Percentiles rank a stretch among this genome's conserved stretches.
Evolutionary conservation across 2,888 invertebrate species (phyloP).

Genomic region (Scrobipalpa atriplicella): DNA sequence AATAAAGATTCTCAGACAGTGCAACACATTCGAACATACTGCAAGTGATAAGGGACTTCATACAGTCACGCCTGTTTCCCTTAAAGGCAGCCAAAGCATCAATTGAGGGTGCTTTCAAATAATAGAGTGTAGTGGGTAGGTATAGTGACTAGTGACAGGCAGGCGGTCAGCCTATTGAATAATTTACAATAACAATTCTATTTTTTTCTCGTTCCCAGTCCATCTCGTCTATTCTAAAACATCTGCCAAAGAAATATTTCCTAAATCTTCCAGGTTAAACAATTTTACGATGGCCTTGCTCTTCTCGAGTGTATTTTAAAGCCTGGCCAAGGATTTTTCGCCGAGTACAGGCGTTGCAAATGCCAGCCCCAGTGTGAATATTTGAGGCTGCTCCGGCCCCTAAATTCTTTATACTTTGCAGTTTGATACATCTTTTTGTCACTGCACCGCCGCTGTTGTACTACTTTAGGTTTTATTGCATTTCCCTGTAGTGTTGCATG

Average conservation of each 20-base stretch:
- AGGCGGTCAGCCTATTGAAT: too few relatives aligned
- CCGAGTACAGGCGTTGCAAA: neutral
- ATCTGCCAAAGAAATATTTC: neutral
- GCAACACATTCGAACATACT: neutral
- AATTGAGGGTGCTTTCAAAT: too few relatives aligned
- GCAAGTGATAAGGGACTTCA: neutral
- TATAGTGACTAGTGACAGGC: too few relatives aligned
- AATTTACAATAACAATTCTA: too few relatives aligned
- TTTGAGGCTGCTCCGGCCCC: constrained; percentile 16
- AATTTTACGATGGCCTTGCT: neutral
- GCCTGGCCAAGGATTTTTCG: constrained; percentile 15
- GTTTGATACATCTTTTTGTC: constrained; percentile 23
- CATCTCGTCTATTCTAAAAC: neutral
- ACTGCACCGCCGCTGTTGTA: neutral
- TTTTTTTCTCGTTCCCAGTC: too few relatives aligned
- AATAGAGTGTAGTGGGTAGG: too few relatives aligned
- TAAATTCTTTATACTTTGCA: constrained; percentile 20
- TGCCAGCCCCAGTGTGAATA: constrained; percentile 14
- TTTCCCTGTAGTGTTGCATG: neutral
- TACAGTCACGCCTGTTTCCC: neutral
- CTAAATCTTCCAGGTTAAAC: neutral
- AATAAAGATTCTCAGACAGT: neutral
- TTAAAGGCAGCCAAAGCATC: too few relatives aligned
- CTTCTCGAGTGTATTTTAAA: neutral
- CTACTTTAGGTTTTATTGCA: neutral